phyloP scores from a whole-genome alignment of 2,888 invertebrate species.

The Scaptomyza caliginosa region DNA sequence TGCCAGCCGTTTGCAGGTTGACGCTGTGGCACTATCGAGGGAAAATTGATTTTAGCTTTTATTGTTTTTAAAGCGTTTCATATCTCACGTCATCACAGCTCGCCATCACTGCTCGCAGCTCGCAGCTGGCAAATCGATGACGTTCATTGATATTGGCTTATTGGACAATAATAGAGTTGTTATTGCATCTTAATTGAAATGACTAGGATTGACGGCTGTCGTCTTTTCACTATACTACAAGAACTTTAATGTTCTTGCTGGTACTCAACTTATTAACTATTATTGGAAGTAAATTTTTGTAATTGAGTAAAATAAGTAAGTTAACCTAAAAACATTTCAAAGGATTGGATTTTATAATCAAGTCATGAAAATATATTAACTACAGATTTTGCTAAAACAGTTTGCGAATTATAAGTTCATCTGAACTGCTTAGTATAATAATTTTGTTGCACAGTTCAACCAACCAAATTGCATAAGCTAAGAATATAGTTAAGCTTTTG shows the following conservation, averaged over 20 bases:
- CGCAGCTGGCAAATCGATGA: constrained; percentile 54
- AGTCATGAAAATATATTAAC: no score
- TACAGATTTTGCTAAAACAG: not conserved
- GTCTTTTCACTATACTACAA: not conserved
- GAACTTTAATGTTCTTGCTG: not conserved
- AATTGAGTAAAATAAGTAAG: not conserved
- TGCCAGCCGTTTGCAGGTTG: constrained; percentile 16
- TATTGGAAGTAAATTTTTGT: not conserved
- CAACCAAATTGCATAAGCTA: constrained; percentile 28
- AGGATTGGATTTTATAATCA: no score
- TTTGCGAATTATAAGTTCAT: not conserved
- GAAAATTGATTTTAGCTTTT: constrained; percentile 75
- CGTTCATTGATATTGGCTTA: constrained; percentile 69
- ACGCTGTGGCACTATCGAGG: constrained; percentile 46
- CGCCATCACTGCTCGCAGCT: constrained; percentile 10
- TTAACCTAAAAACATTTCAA: no score
- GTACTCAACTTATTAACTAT: not conserved
- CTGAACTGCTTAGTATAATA: not conserved
- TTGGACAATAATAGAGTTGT: constrained; percentile 75
- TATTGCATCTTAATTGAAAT: constrained; percentile 77
- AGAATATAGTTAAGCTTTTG: constrained; percentile 50
- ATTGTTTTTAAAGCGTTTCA: constrained; percentile 67
- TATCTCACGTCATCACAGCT: constrained; percentile 71
- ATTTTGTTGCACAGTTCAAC: constrained; percentile 8
- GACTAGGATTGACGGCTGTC: constrained; percentile 1